Conservation (phyloP, 2,888 invertebrate genomes). For the Pammene aurita region DNA sequence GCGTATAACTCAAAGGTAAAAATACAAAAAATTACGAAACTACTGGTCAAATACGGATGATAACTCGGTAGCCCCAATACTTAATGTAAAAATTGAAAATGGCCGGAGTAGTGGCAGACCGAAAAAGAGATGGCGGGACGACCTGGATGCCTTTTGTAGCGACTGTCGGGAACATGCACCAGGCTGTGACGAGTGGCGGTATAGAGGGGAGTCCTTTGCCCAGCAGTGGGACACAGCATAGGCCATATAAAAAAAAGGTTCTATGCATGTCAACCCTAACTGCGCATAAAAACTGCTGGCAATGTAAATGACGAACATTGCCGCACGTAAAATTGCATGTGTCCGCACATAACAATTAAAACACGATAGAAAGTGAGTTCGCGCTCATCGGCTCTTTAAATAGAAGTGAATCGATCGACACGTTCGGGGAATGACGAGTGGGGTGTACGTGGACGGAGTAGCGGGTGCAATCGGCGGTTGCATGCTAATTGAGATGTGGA, state of each 20-base stretch:
- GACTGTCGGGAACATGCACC: no score
- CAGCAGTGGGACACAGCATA: no score
- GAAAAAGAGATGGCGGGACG: no score
- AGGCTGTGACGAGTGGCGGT: no score
- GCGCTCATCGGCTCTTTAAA: slow-evolving; percentile 70
- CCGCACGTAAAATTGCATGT: slow-evolving; percentile 82
- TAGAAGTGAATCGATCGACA: slow-evolving; percentile 58
- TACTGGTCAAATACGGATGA: no score
- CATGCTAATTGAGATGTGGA: slow-evolving; percentile 18
- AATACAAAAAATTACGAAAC: no score
- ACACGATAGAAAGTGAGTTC: slow-evolving; percentile 78
- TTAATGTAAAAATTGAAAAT: no score
- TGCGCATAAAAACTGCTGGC: slow-evolving; percentile 54
- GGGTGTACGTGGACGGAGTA: slow-evolving; percentile 28
- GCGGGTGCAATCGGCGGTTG: slow-evolving; percentile 25
- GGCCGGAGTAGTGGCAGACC: no score
- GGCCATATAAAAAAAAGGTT: no score
- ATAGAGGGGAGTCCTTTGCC: no score
- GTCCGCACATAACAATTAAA: slow-evolving; percentile 80
- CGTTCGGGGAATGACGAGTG: slow-evolving; percentile 34
- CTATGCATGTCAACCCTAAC: slow-evolving; percentile 24
- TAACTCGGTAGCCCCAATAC: no score
- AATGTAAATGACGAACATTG: slow-evolving; percentile 71
- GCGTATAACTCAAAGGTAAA: not conserved
- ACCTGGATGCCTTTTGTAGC: no score